These are phyloP conservation scores for Parotocinclus haroldoi DNA, from an alignment of 2,797 vertebrate genomes.

Conservation along the genomic window DNA sequence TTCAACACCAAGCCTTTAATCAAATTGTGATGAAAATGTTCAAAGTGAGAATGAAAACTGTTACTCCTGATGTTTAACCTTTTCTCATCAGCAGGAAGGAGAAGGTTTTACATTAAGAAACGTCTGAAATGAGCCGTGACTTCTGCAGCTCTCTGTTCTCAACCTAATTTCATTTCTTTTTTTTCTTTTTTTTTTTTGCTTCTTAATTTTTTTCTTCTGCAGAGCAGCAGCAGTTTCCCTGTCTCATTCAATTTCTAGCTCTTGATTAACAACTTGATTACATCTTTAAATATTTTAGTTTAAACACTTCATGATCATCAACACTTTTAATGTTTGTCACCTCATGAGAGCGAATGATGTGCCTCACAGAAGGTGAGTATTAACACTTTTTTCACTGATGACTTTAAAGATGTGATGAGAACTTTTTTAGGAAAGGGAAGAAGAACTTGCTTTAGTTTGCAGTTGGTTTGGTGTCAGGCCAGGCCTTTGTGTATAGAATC, in stretches of 20 bases:
- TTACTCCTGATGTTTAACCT: slow-evolving; percentile 56
- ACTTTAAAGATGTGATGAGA: too few species aligned
- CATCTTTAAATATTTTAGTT: neutral
- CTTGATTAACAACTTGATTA: slow-evolving; percentile 43
- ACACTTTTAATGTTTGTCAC: slow-evolving; percentile 22
- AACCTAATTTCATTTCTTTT: slow-evolving; percentile 78
- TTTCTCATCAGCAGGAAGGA: slow-evolving; percentile 65
- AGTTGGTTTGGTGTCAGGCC: too few species aligned
- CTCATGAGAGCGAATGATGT: neutral
- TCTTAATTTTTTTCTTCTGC: too few species aligned
- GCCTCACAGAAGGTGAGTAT: too few species aligned
- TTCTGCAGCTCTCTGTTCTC: slow-evolving; percentile 57
- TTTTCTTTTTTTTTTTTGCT: too few species aligned
- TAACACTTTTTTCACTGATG: too few species aligned
- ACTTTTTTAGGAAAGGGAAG: too few species aligned
- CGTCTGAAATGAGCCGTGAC: slow-evolving; percentile 77
- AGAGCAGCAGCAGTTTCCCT: slow-evolving; percentile 62
- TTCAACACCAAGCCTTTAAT: too few species aligned
- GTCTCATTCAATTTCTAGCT: slow-evolving; percentile 27
- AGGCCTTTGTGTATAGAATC: slow-evolving; percentile 17
- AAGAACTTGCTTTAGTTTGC: too few species aligned
- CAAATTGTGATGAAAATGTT: too few species aligned
- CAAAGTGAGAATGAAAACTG: too few species aligned
- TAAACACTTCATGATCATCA: too few species aligned
- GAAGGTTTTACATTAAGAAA: slow-evolving; percentile 74